These are phyloP conservation scores for Tethya wilhelma DNA, from an alignment of 37 sponge, comb jelly and placozoan genomes.

Conservation along the genomic window DNA sequence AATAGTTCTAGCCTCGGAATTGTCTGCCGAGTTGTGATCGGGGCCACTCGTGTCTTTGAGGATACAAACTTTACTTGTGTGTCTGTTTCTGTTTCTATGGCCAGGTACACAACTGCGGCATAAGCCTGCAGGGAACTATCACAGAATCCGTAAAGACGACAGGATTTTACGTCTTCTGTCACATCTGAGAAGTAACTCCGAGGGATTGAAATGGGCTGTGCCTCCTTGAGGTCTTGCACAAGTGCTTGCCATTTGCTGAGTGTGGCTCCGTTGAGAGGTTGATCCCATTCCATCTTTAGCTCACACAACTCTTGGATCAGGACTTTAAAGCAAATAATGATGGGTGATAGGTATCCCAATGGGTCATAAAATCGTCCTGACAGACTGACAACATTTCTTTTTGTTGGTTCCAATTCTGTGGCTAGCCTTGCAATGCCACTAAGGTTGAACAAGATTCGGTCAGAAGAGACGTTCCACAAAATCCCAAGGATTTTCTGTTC, in stretches of 20 bases:
- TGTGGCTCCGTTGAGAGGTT: neutral
- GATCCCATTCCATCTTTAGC: too few relatives aligned
- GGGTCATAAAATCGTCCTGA: too few relatives aligned
- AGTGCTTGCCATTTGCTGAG: conserved; percentile 9
- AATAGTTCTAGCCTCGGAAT: conserved; percentile 40
- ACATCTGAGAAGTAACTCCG: conserved; percentile 19
- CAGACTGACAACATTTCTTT: too few relatives aligned
- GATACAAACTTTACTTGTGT: conserved; percentile 7
- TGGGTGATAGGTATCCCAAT: neutral
- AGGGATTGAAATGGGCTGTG: conserved; percentile 4
- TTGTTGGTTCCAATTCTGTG: conserved; percentile 22
- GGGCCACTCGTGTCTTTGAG: conserved; percentile 41
- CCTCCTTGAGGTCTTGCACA: neutral
- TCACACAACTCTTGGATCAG: too few relatives aligned
- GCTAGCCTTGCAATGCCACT: too few relatives aligned
- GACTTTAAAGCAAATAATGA: too few relatives aligned
- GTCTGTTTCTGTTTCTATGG: neutral
- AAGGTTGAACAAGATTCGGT: neutral
- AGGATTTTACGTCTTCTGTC: neutral
- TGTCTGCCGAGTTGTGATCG: conserved; percentile 12
- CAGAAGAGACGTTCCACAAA: neutral
- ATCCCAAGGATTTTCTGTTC: conserved; percentile 26
- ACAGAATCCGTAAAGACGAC: conserved; percentile 25
- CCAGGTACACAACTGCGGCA: conserved; percentile 36
- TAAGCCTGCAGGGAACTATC: conserved; percentile 29